Evolutionary conservation across 2,888 invertebrate species (phyloP), one percentile per base, ranked within the genome.

Genomic region (Andrena chrysosceles): DNA sequence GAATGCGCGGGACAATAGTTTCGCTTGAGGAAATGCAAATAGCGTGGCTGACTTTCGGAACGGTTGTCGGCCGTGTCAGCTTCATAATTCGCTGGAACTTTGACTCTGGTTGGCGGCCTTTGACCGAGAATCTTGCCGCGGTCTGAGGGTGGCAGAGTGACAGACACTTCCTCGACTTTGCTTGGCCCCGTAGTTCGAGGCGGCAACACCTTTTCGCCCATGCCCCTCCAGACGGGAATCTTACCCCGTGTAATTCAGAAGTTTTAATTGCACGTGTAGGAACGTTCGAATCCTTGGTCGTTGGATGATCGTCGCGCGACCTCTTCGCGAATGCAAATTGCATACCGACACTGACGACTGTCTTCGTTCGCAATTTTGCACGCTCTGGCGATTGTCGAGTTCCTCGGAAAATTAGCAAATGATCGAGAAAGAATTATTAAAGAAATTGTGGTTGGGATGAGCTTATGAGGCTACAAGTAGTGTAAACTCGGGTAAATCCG

Each of bases 11-110:
- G 87, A 85, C 87, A 81, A 86, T 82, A 86, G 72, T 87, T 87
- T 52, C 71, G 48, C 80, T 54, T 62, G 52, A 31, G 33, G 72
- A 85, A 78, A 87, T 87, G 87, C 85, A 87, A 87, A 87, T 85
- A 86, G 70, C 77, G 62, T 26, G 64, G 74, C 72, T 54, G 87
- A 63, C 10, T 64, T 71, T 75, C 67, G 69, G 33, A 68, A 77
- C 63, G 79, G 64, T 72, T 74, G 81, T 84, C 86, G 88, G 74
- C 68, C 75, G 85, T 87, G 87, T 88, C 87, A 86, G 86, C 81
- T 79, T 86, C 86, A 86, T 87, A 88, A 87, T 88, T 77, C 83
- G 82, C 49, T 74, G 82, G 79, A 88, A 88, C 77, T 84, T 81
- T 67, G 83, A 81, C 77, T 78, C 69, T 59, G 56, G 35, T n/a